A percentile compares a stretch with the other conserved stretches of the same genome.
Evolutionary conservation across 2,888 invertebrate genomes (phyloP).

Genomic region (Netelia fuscicornis): DNA sequence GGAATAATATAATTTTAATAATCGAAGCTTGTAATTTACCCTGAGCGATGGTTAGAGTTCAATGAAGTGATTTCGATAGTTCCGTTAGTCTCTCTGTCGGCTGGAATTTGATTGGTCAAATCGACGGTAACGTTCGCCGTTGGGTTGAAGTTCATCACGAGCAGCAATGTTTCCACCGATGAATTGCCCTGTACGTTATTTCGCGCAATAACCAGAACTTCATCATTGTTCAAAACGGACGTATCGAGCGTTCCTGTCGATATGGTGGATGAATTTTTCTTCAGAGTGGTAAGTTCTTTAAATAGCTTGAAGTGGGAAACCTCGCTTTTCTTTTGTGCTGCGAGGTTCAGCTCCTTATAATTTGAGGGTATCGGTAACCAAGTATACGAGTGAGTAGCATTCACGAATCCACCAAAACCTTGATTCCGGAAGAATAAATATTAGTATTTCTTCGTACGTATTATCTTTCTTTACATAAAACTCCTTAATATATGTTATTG

Average conservation of each 20-base stretch:
- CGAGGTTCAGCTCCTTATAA: conserved; percentile 87
- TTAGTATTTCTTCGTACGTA: not conserved
- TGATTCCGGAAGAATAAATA: not conserved
- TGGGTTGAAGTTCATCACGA: conserved; percentile 85
- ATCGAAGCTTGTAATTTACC: conserved; percentile 83
- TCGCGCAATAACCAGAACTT: conserved; percentile 71
- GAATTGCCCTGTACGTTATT: not conserved
- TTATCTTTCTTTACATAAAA: no score
- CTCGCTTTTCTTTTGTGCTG: conserved; percentile 84
- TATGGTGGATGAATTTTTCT: conserved; percentile 85
- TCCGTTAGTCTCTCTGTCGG: conserved; percentile 81
- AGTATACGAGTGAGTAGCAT: conserved; percentile 85
- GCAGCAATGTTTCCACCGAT: conserved; percentile 19
- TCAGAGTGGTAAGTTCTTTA: conserved; percentile 86
- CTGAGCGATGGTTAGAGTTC: conserved; percentile 85
- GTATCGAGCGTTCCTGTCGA: conserved; percentile 86
- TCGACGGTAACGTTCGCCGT: conserved; percentile 85
- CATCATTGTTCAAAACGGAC: conserved; percentile 85
- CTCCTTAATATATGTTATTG: no score
- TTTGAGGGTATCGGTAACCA: conserved; percentile 90
- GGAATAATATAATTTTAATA: conserved; percentile 38
- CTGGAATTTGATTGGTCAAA: conserved; percentile 85
- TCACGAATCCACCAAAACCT: conserved; percentile 71
- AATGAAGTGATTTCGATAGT: conserved; percentile 85
- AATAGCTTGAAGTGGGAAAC: conserved; percentile 89